Percentiles rank a stretch among this genome's conserved stretches.
phyloP scores from a whole-genome alignment of 2,797 vertebrate species.

The Denticeps clupeoides region DNA sequence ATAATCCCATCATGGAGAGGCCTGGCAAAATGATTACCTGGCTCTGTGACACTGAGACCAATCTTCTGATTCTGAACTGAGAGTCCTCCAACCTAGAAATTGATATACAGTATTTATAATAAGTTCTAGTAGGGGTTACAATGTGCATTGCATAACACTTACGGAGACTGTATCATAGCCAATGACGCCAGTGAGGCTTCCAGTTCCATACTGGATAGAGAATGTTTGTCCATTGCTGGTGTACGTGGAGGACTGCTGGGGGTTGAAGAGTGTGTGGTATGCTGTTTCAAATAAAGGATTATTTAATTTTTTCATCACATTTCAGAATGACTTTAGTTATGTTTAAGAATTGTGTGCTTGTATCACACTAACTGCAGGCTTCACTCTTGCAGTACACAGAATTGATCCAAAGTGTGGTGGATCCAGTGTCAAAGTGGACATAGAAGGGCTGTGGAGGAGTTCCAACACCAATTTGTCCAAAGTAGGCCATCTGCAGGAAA shows the following conservation, averaged over 20 bases:
- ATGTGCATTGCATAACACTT: no score
- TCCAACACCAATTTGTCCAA: conserved; percentile 8
- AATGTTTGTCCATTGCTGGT: conserved; percentile 10
- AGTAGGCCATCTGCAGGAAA: conserved; percentile 20
- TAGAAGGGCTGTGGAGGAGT: conserved; percentile 15
- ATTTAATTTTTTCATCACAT: no score
- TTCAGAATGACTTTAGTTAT: no score
- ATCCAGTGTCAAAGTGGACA: conserved; percentile 21
- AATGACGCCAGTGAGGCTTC: conserved; percentile 21
- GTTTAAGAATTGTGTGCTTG: no score
- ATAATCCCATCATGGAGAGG: conserved; percentile 52
- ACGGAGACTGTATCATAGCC: conserved; percentile 26
- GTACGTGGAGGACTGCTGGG: conserved; percentile 20
- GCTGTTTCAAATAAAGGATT: no score
- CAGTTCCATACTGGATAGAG: conserved; percentile 22
- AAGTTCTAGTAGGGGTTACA: no score
- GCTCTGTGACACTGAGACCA: conserved; percentile 48
- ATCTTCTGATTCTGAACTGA: conserved; percentile 44
- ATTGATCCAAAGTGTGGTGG: conserved; percentile 18
- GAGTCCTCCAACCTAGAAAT: conserved; percentile 48
- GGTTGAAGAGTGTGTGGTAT: conserved; percentile 23
- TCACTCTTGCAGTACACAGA: conserved; percentile 18
- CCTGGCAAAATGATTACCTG: conserved; percentile 46
- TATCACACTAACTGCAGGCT: conserved; percentile 13
- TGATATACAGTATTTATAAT: no score